These are phyloP conservation scores for Typhlichthys subterraneus DNA, from an alignment of 2,797 vertebrate species.

Conservation along the genomic window DNA sequence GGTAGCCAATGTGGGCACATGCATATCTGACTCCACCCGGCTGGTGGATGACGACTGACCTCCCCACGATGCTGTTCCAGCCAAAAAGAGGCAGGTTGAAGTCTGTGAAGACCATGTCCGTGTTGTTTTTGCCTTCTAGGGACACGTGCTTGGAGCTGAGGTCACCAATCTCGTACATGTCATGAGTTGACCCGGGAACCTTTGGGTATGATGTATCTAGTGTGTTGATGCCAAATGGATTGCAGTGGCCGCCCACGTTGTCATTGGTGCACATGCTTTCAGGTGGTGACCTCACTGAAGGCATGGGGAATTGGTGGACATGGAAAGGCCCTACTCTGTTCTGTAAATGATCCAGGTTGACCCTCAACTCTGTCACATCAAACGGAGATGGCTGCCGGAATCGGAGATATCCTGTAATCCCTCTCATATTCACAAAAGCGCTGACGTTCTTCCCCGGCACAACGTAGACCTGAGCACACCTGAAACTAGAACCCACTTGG, in stretches of 20 bases:
- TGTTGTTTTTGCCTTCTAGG: constrained; percentile 35
- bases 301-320: constrained; percentile 79
- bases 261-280: constrained; percentile 70
- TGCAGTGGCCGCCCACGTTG: constrained; percentile 79
- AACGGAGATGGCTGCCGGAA: constrained; percentile 81
- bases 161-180: constrained; percentile 78
- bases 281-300: constrained; percentile 42
- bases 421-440: constrained; percentile 74
- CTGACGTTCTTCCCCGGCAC: constrained; percentile 65
- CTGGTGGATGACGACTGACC: constrained; percentile 78
- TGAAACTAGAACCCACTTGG: constrained; percentile 33
- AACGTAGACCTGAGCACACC: constrained; percentile 67
- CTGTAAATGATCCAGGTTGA: constrained; percentile 71
- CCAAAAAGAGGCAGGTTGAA: constrained; percentile 83
- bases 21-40: constrained; percentile 51
- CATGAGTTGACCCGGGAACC: constrained; percentile 70
- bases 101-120: constrained; percentile 57
- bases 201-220: constrained; percentile 58
- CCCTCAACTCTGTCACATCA: constrained; percentile 66
- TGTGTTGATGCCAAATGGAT: constrained; percentile 71
- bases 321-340: constrained; percentile 65
- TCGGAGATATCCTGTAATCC: constrained; percentile 70
- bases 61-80: constrained; percentile 80
- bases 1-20: constrained; percentile 76
- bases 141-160: constrained; percentile 76